Percentiles rank a stretch among this genome's conserved stretches.
phyloP scores from a whole-genome alignment of 2,113 vertebrate genomes.

The Acanthisitta chloris region DNA sequence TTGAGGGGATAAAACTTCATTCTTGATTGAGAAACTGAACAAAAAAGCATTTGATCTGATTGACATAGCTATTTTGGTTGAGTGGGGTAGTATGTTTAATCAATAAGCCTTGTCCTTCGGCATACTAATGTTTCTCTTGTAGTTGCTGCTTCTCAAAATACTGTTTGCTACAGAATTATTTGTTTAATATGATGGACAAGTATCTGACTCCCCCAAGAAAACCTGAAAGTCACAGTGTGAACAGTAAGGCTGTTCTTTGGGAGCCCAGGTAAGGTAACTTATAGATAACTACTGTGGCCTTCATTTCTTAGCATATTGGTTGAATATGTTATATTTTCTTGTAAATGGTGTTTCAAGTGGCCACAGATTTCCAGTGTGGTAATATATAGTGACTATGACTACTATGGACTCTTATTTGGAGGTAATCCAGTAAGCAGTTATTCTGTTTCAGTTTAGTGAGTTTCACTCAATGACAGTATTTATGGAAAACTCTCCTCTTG shows the following conservation, averaged over 20 bases:
- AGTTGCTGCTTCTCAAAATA: neutral
- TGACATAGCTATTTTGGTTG: neutral
- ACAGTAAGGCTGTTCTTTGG: neutral
- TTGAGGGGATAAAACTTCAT: neutral
- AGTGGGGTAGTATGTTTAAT: neutral
- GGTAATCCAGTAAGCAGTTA: neutral
- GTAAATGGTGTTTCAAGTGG: neutral
- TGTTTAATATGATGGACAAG: neutral
- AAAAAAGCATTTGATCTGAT: neutral
- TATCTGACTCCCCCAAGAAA: neutral
- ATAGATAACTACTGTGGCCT: neutral
- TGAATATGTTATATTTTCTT: neutral
- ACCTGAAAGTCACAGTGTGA: neutral
- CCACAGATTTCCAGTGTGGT: neutral
- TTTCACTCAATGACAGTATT: neutral
- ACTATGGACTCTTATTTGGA: neutral
- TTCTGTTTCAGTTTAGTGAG: neutral
- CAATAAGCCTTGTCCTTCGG: slow-evolving; percentile 1
- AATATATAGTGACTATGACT: neutral
- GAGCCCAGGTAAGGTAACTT: neutral
- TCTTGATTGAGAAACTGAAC: neutral
- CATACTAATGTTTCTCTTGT: neutral
- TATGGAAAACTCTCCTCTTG: neutral
- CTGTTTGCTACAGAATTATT: neutral
- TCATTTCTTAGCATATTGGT: neutral